Conservation (phyloP, 1,140 invertebrate genomes). For the Platyura marginata region DNA sequence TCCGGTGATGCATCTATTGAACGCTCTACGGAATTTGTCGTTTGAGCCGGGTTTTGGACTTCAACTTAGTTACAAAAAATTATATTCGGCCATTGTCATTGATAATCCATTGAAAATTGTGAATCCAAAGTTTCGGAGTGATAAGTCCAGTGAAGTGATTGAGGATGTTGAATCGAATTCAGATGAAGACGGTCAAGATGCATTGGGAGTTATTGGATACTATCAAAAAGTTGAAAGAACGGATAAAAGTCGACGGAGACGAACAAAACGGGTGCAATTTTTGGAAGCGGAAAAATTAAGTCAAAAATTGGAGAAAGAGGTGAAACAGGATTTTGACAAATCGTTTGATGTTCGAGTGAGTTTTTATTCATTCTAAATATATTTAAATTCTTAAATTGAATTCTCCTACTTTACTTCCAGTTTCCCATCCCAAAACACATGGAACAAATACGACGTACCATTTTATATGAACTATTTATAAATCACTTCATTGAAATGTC, state of each 20-base stretch:
- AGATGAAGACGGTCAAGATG: constrained; percentile 14
- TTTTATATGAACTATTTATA: constrained; percentile 46
- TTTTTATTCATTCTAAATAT: no score
- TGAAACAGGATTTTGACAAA: no score
- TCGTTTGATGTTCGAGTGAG: no score
- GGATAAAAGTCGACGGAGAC: constrained; percentile 11
- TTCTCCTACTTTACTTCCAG: constrained; percentile 14
- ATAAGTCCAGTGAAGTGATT: constrained; percentile 6
- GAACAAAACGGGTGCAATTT: constrained; percentile 8
- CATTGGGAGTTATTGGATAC: neutral
- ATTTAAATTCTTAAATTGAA: no score
- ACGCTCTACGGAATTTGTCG: constrained; percentile 42
- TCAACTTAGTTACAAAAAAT: constrained; percentile 33
- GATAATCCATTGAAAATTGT: constrained; percentile 29
- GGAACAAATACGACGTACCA: constrained; percentile 29
- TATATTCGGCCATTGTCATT: constrained; percentile 39
- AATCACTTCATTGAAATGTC: constrained; percentile 47
- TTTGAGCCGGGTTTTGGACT: constrained; percentile 44
- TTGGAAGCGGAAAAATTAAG: constrained; percentile 20
- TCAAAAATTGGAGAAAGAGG: no score
- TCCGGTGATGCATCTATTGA: constrained; percentile 45
- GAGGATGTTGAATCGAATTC: constrained; percentile 13
- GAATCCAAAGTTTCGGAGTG: constrained; percentile 24
- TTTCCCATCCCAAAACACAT: constrained; percentile 25
- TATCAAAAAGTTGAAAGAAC: constrained; percentile 12